Evolutionary conservation across 1,140 invertebrate species (phyloP), one percentile per base, ranked within the genome.

Genomic region (Procambarus clarkii): DNA sequence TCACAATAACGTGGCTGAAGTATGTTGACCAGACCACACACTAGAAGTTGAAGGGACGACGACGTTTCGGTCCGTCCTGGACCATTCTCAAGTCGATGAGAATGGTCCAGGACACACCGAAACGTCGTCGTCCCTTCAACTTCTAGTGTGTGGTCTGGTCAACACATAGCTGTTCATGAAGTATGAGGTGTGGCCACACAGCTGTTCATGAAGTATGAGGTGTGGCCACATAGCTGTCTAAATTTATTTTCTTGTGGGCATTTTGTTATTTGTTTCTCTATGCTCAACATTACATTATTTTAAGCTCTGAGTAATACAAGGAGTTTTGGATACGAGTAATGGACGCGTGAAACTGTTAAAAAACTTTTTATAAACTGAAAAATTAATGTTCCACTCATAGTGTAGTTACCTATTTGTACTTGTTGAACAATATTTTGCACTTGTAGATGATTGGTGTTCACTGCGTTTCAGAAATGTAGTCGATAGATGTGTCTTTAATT

Each of bases 201-300:
- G 34, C 34, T 34, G 34, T 34, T 34, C 34, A 34, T 74, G 60
- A 0, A 64, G 50, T 13, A 54, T 1, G 50, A 54, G 13, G 13
- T 54, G 50, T 54, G 13, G 34, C 34, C 34, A 34, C 4, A 8
- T 74, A 74, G 69, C 69, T 74, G n/a, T 74, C 69, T 69, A 21
- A 74, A 74, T 34, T 24, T 0, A 9, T 74, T 74, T 74, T 74
- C 21, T 18, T 64, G 0, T 64, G 60, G 69, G 24, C 24, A 74
- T 74, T 74, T 74, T 74, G 69, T 74, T 74, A 74, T 34, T 74
- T 74, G 69, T 74, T 74, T 74, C 69, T 74, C 69, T 9, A 34
- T 74, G 69, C 69, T 74, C 69, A 74, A 74, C 69, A 24, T 0
- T 74, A 34, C 69, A 34, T 74, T 34, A 74, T 34, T 34, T 74